These are phyloP conservation scores for Formica aserva DNA, from an alignment of 2,888 invertebrate genomes.

Conservation along the genomic window DNA sequence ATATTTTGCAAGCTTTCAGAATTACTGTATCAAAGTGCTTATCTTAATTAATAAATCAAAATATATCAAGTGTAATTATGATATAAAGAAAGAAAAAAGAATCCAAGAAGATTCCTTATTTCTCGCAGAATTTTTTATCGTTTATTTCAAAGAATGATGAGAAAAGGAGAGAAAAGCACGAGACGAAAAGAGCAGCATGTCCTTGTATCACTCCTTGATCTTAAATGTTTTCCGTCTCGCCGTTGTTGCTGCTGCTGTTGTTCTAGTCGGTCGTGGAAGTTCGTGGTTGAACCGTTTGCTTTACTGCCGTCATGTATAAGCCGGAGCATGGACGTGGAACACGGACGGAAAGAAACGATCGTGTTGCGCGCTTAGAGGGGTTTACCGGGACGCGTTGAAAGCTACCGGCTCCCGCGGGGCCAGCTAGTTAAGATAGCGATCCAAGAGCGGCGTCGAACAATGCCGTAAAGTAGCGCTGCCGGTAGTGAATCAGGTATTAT, in stretches of 20 bases:
- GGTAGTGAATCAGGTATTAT: slow-evolving; percentile 82
- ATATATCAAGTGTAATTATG: neutral
- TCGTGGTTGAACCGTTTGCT: slow-evolving; percentile 76
- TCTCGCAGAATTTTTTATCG: neutral
- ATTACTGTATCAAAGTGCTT: neutral
- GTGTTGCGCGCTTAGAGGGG: slow-evolving; percentile 65
- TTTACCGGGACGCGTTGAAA: slow-evolving; percentile 24
- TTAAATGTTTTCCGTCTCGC: slow-evolving; percentile 77
- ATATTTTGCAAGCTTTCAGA: neutral
- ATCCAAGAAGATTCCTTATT: neutral
- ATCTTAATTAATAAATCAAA: slow-evolving; percentile 10
- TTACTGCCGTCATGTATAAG: slow-evolving; percentile 80
- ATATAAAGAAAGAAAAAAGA: neutral
- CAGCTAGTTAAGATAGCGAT: slow-evolving; percentile 84
- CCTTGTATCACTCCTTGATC: slow-evolving; percentile 73
- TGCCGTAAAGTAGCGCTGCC: slow-evolving; percentile 82
- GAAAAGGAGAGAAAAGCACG: neutral
- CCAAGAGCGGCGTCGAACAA: slow-evolving; percentile 82
- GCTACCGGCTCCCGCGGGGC: slow-evolving; percentile 62
- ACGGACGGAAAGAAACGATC: slow-evolving; percentile 72
- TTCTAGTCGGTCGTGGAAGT: slow-evolving; percentile 59
- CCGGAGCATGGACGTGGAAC: slow-evolving; percentile 74
- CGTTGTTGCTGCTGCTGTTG: slow-evolving; percentile 49
- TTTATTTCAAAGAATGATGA: neutral
- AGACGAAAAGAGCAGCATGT: slow-evolving; percentile 30